These are phyloP conservation scores for Aphidius gifuensis DNA, from an alignment of 1,140 invertebrate species.

Conservation along the genomic window DNA sequence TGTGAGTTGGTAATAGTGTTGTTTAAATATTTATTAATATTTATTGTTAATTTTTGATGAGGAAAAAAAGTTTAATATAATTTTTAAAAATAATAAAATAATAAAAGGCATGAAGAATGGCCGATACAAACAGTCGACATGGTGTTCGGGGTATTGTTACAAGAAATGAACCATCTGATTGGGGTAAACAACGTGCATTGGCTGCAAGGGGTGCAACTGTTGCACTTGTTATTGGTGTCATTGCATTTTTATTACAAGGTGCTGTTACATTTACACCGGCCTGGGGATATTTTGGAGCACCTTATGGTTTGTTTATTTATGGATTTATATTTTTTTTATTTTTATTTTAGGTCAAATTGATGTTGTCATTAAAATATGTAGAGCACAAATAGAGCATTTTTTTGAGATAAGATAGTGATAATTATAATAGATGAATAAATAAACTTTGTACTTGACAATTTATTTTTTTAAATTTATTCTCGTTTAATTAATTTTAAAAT, in stretches of 20 bases:
- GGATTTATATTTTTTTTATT: conserved; percentile 18
- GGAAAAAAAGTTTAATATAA: neutral
- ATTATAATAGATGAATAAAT: too few relatives aligned
- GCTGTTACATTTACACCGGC: conserved; percentile 73
- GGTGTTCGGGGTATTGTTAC: conserved; percentile 49
- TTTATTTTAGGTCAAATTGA: neutral
- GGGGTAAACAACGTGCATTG: conserved; percentile 47
- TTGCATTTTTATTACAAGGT: conserved; percentile 67
- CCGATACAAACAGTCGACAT: conserved; percentile 48
- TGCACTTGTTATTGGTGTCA: conserved; percentile 71
- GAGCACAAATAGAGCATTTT: too few relatives aligned
- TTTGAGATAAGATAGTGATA: too few relatives aligned
- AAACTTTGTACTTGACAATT: too few relatives aligned
- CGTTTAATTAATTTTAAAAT: too few relatives aligned
- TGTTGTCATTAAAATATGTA: neutral
- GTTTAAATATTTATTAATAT: neutral
- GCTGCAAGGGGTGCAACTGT: conserved; percentile 58
- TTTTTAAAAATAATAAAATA: conserved; percentile 1
- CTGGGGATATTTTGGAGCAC: conserved; percentile 76
- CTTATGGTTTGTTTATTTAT: conserved; percentile 53
- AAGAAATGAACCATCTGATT: conserved; percentile 43
- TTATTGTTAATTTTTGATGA: neutral
- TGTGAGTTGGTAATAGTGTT: too few relatives aligned
- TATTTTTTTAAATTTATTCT: too few relatives aligned
- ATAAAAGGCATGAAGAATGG: conserved; percentile 52